Conservation (phyloP, 2,888 invertebrate genomes). For the Timema cristinae region DNA sequence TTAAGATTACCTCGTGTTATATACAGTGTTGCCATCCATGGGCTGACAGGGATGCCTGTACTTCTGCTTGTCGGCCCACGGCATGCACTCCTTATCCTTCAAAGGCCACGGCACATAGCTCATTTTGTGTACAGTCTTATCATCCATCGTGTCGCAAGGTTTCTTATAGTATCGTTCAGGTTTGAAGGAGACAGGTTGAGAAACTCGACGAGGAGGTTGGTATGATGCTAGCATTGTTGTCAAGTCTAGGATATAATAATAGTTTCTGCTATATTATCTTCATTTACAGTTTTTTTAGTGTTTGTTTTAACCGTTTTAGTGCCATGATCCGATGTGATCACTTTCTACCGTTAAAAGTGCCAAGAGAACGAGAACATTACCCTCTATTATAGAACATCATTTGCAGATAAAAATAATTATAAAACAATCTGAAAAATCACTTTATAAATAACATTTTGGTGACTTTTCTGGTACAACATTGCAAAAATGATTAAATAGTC, state of each 20-base stretch:
- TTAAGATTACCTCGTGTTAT: neutral
- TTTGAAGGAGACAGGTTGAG: neutral
- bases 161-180: neutral
- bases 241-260: neutral
- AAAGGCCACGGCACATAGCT: neutral
- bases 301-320: too few species aligned
- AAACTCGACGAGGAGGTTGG: neutral
- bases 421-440: too few species aligned
- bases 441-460: too few species aligned
- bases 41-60: slow-evolving; percentile 2
- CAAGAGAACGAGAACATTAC: too few species aligned
- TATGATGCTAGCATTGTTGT: slow-evolving; percentile 5
- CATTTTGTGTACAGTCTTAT: slow-evolving; percentile 8
- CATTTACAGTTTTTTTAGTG: too few species aligned
- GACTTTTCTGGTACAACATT: too few species aligned
- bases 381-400: too few species aligned
- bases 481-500: too few species aligned
- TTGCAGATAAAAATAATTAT: too few species aligned
- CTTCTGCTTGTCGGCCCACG: neutral
- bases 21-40: neutral
- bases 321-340: too few species aligned
- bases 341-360: too few species aligned
- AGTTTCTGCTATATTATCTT: too few species aligned
- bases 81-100: neutral
- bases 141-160: neutral